Evolutionary conservation across 2,888 invertebrate genomes (phyloP).

Genomic region (Anoncus sp.): DNA sequence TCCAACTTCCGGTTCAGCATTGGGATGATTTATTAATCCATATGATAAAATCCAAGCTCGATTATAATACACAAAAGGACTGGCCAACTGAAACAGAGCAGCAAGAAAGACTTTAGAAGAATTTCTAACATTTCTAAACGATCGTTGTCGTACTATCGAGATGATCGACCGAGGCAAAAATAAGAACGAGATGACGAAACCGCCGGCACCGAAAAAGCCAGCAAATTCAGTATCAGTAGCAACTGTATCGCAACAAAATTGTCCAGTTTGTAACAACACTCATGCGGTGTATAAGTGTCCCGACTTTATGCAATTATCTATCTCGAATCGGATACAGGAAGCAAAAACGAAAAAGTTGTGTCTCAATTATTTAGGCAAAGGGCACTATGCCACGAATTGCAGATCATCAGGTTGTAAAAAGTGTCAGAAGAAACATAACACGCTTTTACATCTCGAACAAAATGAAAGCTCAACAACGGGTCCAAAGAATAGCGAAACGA

Average conservation of each 20-base stretch:
- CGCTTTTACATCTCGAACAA: slow-evolving; percentile 52
- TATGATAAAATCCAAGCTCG: slow-evolving; percentile 65
- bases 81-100: slow-evolving; percentile 56
- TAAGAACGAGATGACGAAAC: slow-evolving; percentile 28
- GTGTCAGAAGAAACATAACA: slow-evolving; percentile 62
- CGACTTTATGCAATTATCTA: slow-evolving; percentile 32
- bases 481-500: slow-evolving; percentile 17
- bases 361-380: slow-evolving; percentile 63
- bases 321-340: slow-evolving; percentile 44
- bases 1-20: slow-evolving; percentile 65
- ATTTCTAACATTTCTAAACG: slow-evolving; percentile 41
- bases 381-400: slow-evolving; percentile 56
- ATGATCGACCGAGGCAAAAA: slow-evolving; percentile 43
- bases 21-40: slow-evolving; percentile 70
- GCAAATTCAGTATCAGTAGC: slow-evolving; percentile 35
- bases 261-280: slow-evolving; percentile 30
- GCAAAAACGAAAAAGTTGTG: slow-evolving; percentile 59
- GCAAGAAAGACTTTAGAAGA: slow-evolving; percentile 47
- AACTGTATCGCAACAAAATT: slow-evolving; percentile 25
- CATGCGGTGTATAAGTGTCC: slow-evolving; percentile 47
- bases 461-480: neutral
- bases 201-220: slow-evolving; percentile 9
- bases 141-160: slow-evolving; percentile 47
- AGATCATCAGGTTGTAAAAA: slow-evolving; percentile 58
- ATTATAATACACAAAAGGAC: slow-evolving; percentile 62